phyloP scores from a whole-genome alignment of 1,140 invertebrate genomes.

The Myzus persicae region DNA sequence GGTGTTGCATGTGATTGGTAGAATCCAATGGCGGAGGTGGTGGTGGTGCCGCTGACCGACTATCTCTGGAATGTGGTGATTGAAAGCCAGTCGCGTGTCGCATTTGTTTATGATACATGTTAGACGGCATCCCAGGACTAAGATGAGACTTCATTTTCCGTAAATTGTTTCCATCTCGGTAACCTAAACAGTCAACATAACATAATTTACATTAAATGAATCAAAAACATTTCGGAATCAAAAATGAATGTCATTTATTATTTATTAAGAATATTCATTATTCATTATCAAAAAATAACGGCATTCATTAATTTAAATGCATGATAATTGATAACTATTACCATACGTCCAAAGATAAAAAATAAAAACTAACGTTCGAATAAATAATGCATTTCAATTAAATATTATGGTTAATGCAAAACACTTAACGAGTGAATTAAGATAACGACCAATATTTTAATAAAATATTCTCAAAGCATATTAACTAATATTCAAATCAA shows the following conservation, averaged over 20 bases:
- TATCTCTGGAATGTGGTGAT: constrained; percentile 67
- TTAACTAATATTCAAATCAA: constrained; percentile 1
- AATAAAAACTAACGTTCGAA: background rate
- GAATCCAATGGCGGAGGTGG: constrained; percentile 66
- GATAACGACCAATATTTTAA: background rate
- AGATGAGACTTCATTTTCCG: constrained; percentile 84
- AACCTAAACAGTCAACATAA: constrained; percentile 65
- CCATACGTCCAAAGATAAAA: background rate
- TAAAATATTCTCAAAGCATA: background rate
- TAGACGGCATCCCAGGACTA: constrained; percentile 69
- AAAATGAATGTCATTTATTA: background rate
- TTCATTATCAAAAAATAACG: background rate
- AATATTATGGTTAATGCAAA: background rate
- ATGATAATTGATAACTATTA: background rate
- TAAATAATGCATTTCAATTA: constrained; percentile 11
- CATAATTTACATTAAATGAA: background rate
- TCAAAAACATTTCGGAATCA: background rate
- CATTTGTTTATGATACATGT: constrained; percentile 76
- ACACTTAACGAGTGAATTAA: constrained; percentile 6
- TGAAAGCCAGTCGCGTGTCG: constrained; percentile 76
- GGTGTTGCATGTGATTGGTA: constrained; percentile 70
- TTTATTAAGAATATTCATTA: background rate
- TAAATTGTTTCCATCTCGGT: constrained; percentile 78
- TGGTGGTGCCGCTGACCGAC: constrained; percentile 70
- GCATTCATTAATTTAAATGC: background rate